These are phyloP conservation scores for Spisula solida DNA, from an alignment of 2,888 invertebrate species.

Conservation along the genomic window DNA sequence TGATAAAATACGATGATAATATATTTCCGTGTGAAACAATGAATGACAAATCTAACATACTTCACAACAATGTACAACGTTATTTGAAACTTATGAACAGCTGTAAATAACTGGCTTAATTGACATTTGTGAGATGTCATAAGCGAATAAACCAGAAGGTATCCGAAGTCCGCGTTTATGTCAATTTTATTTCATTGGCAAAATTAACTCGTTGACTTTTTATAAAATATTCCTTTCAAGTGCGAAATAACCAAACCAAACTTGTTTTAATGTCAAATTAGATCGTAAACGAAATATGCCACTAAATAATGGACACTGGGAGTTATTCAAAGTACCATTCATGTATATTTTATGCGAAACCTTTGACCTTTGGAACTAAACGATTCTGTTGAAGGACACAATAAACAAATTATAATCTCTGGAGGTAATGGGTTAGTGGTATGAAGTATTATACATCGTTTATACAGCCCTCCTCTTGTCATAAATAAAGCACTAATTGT, in stretches of 20 bases:
- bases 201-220: slow-evolving; percentile 10
- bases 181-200: background rate
- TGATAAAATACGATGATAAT: background rate
- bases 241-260: slow-evolving; percentile 13
- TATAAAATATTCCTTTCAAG: slow-evolving; percentile 25
- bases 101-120: background rate
- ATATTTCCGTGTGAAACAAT: slow-evolving; percentile 13
- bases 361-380: background rate
- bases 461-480: background rate
- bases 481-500: background rate
- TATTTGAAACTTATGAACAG: slow-evolving; percentile 5
- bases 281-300: slow-evolving; percentile 6
- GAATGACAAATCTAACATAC: background rate
- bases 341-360: slow-evolving; percentile 11
- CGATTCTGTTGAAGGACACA: background rate
- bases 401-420: background rate
- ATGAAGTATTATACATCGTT: background rate
- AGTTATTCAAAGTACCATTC: background rate
- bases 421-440: background rate
- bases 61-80: background rate
- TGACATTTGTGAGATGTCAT: slow-evolving; percentile 28
- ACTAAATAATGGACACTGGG: background rate
- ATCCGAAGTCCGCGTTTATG: slow-evolving; percentile 24
- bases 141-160: slow-evolving; percentile 18
- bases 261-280: slow-evolving; percentile 16